Conservation (phyloP, 2,888 invertebrate genomes). For the Pristionchus mayeri region DNA sequence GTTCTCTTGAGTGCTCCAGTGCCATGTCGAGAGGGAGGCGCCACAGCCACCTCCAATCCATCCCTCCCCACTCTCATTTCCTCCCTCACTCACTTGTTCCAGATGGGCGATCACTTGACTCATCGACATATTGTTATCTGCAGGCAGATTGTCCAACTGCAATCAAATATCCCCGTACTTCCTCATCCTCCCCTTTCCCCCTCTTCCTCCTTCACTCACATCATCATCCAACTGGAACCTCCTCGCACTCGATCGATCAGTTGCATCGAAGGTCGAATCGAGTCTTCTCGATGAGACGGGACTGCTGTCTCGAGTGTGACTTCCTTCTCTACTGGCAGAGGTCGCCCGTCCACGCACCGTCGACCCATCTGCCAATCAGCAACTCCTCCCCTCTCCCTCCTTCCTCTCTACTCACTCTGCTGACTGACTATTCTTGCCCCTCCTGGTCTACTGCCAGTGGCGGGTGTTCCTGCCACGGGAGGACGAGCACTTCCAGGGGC, state of each 20-base stretch:
- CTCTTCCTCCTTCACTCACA: neutral
- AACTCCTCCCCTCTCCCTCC: neutral
- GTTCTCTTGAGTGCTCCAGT: conserved; percentile 8
- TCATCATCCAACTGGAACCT: conserved; percentile 41
- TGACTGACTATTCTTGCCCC: conserved; percentile 62
- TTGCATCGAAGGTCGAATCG: conserved; percentile 41
- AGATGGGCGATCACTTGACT: conserved; percentile 32
- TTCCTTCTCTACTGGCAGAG: conserved; percentile 33
- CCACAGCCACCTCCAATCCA: neutral
- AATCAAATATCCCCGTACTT: neutral
- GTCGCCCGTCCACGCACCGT: conserved; percentile 28
- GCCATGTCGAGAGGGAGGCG: neutral
- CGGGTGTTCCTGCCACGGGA: neutral
- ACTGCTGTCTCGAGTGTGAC: conserved; percentile 31
- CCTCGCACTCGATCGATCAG: neutral
- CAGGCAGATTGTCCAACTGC: neutral
- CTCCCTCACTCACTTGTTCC: neutral
- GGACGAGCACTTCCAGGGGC: conserved; percentile 55
- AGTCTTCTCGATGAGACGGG: conserved; percentile 28
- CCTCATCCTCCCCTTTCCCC: neutral
- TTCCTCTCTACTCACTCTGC: conserved; percentile 43
- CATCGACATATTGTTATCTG: conserved; percentile 13
- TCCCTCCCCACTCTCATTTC: neutral
- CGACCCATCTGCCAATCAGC: conserved; percentile 10
- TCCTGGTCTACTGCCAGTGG: conserved; percentile 36